Evolutionary conservation across 2,113 vertebrate species (phyloP).

Genomic region (Clarias magur): DNA sequence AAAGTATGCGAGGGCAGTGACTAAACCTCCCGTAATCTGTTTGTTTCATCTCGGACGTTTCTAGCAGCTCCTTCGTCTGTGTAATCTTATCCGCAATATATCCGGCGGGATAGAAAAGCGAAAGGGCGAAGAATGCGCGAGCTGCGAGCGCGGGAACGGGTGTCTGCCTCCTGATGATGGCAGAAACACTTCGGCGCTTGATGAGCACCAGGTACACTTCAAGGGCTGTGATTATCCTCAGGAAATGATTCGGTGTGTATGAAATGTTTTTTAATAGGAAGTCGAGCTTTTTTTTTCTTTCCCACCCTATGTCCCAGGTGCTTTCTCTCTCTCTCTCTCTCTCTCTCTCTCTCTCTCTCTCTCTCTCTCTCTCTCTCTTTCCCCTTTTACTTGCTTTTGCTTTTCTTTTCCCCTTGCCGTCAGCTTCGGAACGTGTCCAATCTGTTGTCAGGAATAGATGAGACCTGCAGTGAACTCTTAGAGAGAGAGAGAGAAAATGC

Average conservation of each 20-base stretch:
- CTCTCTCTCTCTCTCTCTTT: neutral
- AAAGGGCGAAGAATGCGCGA: neutral
- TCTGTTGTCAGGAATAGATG: slow-evolving; percentile 15
- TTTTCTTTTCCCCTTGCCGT: neutral
- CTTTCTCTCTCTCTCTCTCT: neutral
- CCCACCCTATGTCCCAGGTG: neutral
- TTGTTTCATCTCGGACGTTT: slow-evolving; percentile 14
- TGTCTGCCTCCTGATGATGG: neutral
- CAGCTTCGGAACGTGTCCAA: neutral
- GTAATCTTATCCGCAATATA: neutral
- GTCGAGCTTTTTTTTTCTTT: neutral
- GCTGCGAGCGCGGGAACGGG: neutral
- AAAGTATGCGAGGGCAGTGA: neutral
- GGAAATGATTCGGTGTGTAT: slow-evolving; percentile 21
- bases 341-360: neutral
- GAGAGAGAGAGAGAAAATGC: slow-evolving; percentile 5
- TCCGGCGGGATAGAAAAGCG: neutral
- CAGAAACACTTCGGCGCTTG: slow-evolving; percentile 8
- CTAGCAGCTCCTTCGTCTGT: neutral
- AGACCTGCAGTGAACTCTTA: slow-evolving; percentile 12
- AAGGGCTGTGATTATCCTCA: slow-evolving; percentile 16
- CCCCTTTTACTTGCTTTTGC: neutral
- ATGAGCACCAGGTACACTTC: slow-evolving; percentile 34
- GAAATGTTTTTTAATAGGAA: slow-evolving; percentile 6
- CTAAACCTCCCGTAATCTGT: slow-evolving; percentile 4